These are phyloP conservation scores for Oreochromis grahami DNA, from an alignment of 2,797 vertebrate species.

Conservation along the genomic window DNA sequence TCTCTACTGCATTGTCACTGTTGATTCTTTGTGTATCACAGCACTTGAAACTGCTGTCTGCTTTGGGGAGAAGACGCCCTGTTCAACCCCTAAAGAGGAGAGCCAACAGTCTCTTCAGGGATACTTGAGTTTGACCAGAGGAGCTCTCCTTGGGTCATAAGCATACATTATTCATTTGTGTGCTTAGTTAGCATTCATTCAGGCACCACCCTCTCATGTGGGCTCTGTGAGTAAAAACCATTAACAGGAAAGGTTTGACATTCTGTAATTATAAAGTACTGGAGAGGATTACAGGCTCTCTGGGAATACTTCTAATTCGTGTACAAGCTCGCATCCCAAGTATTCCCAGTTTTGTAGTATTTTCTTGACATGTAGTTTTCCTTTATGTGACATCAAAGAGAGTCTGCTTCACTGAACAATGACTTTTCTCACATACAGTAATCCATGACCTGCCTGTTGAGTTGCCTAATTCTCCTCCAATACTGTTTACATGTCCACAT, in stretches of 20 bases:
- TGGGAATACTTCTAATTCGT: constrained; percentile 6
- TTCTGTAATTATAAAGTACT: constrained; percentile 13
- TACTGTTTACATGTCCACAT: constrained; percentile 63
- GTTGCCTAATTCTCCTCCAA: constrained; percentile 25
- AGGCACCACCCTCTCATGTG: constrained; percentile 13
- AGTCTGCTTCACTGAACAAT: constrained; percentile 12
- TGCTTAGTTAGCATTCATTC: constrained; percentile 35
- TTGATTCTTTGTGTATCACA: background rate
- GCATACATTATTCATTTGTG: constrained; percentile 54
- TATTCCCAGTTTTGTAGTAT: background rate
- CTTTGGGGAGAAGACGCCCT: constrained; percentile 4
- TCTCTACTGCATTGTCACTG: background rate
- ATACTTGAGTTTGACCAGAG: constrained; percentile 37
- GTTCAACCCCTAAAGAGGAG: constrained; percentile 37
- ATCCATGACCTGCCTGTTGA: constrained; percentile 20
- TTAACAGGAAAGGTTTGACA: constrained; percentile 17
- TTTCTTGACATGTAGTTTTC: background rate
- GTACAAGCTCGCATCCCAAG: background rate
- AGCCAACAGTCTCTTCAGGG: constrained; percentile 49
- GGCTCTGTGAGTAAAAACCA: constrained; percentile 11
- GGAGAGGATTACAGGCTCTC: background rate
- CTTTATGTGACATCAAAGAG: constrained; percentile 29
- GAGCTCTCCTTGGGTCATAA: constrained; percentile 14
- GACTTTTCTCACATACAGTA: constrained; percentile 6
- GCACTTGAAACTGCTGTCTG: constrained; percentile 7